phyloP scores from a whole-genome alignment of 2,797 vertebrate genomes.

The Aulostomus chinensis region DNA sequence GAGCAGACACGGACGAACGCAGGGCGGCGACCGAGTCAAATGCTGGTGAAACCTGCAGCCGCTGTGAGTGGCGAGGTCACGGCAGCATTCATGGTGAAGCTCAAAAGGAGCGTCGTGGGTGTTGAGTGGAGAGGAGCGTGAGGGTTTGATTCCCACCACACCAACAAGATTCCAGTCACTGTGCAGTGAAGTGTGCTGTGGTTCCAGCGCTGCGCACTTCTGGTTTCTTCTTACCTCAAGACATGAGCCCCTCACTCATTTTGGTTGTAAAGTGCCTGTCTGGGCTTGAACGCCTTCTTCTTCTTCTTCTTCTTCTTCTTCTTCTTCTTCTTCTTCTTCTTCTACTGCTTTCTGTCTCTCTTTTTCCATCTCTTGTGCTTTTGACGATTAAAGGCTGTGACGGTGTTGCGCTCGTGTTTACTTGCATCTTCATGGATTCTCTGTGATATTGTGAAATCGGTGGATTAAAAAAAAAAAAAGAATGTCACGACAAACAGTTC shows the following conservation, averaged over 20 bases:
- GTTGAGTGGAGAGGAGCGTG: no score
- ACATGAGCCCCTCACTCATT: constrained; percentile 19
- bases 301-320: constrained; percentile 3
- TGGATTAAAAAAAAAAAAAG: constrained; percentile 61
- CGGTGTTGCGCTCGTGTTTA: constrained; percentile 62
- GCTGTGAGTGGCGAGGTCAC: no score
- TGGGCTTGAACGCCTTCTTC: constrained; percentile 44
- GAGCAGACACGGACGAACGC: no score
- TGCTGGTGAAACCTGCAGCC: no score
- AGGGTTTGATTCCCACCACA: no score
- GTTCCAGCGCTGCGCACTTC: constrained; percentile 1
- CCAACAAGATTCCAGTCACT: neutral
- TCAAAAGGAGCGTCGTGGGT: no score
- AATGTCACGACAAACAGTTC: constrained; percentile 29
- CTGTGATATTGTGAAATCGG: constrained; percentile 72
- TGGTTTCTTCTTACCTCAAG: constrained; percentile 37
- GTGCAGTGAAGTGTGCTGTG: neutral
- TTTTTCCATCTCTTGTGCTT: no score
- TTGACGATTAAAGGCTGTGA: constrained; percentile 65
- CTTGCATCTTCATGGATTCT: constrained; percentile 66
- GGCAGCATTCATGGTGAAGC: no score
- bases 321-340: constrained; percentile 8
- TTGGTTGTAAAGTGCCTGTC: constrained; percentile 72
- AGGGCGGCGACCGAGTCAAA: no score
- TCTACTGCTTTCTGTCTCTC: no score